phyloP scores from a whole-genome alignment of 2,113 vertebrate species.

The Pimephales promelas region DNA sequence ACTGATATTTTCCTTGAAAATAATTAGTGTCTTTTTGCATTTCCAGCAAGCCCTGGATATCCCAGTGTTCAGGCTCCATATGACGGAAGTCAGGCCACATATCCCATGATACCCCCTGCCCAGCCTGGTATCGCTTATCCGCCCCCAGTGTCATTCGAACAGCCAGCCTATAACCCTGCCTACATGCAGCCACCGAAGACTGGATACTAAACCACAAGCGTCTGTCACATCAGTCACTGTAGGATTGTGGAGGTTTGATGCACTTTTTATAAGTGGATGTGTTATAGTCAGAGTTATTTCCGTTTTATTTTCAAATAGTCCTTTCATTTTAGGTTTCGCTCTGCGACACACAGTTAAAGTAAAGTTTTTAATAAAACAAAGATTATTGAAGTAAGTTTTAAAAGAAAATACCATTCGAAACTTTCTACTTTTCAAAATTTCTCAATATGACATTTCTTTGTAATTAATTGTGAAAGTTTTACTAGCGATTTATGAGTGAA shows the following conservation, averaged over 20 bases:
- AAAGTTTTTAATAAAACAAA: background rate
- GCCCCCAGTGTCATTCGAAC: background rate
- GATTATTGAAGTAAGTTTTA: background rate
- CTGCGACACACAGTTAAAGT: too few species aligned
- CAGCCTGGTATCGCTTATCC: background rate
- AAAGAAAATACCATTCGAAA: background rate
- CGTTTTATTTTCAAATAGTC: too few species aligned
- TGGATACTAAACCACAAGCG: background rate
- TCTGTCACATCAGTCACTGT: background rate
- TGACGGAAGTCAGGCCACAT: background rate
- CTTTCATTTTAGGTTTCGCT: too few species aligned
- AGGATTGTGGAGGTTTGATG: background rate
- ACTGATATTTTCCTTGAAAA: background rate
- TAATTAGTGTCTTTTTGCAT: background rate
- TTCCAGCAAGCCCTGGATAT: background rate
- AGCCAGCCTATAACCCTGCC: background rate
- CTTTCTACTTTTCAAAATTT: background rate
- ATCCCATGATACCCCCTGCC: background rate
- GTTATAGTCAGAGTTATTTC: background rate
- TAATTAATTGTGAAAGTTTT: background rate
- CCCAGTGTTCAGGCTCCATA: background rate
- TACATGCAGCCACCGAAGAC: background rate
- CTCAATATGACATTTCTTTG: background rate
- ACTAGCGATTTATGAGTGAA: background rate
- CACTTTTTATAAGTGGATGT: background rate